phyloP scores from a whole-genome alignment of 2,888 invertebrate species.

The Mythimna impura region DNA sequence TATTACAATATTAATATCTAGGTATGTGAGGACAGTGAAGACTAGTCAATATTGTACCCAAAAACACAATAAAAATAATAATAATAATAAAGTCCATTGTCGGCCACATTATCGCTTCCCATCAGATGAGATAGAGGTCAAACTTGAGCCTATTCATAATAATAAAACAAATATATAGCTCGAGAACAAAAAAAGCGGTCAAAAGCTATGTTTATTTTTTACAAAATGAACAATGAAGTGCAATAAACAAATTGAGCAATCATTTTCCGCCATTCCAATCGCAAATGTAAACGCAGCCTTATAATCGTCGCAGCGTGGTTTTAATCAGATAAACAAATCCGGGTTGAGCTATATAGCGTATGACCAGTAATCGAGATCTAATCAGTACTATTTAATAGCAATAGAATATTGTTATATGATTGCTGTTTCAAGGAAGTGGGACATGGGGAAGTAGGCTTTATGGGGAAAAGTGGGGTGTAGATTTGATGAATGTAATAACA shows the following conservation, averaged over 20 bases:
- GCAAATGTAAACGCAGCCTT: neutral
- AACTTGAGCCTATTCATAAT: too few relatives aligned
- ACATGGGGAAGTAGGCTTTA: constrained; percentile 6
- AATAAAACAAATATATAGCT: too few relatives aligned
- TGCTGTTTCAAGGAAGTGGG: constrained; percentile 42
- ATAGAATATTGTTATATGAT: constrained; percentile 59
- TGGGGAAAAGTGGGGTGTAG: neutral
- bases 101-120: too few relatives aligned
- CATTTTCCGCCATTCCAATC: neutral
- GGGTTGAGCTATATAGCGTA: constrained; percentile 49
- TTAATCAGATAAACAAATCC: constrained; percentile 64
- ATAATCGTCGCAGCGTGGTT: constrained; percentile 16
- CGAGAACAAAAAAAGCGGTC: too few relatives aligned
- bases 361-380: constrained; percentile 46
- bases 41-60: too few relatives aligned
- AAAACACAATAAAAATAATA: too few relatives aligned
- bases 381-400: constrained; percentile 56
- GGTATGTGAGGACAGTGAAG: too few relatives aligned
- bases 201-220: too few relatives aligned
- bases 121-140: too few relatives aligned
- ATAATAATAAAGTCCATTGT: too few relatives aligned
- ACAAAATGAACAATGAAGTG: neutral
- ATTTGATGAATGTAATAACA: constrained; percentile 11
- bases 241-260: constrained; percentile 10
- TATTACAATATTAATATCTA: too few relatives aligned